Percentiles rank a stretch among this genome's conserved stretches.
phyloP scores from a whole-genome alignment of 2,113 vertebrate genomes.

The Hystrix cristata region DNA sequence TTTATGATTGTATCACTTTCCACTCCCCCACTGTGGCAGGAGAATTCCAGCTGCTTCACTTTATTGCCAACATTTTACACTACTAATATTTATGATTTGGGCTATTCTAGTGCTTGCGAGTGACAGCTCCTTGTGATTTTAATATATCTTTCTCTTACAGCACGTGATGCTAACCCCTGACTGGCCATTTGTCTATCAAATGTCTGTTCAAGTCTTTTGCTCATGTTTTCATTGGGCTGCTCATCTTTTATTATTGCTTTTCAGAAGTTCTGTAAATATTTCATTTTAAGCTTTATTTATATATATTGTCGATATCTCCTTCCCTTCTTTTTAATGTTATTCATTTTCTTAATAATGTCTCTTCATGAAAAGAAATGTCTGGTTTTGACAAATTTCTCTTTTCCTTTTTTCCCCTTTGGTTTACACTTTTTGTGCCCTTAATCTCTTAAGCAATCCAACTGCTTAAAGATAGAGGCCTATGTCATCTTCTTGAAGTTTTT shows the following conservation, averaged over 20 bases:
- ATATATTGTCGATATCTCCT: conserved; percentile 26
- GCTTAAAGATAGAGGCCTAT: not conserved
- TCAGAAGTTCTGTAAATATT: not conserved
- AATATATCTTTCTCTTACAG: conserved; percentile 19
- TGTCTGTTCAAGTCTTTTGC: conserved; percentile 30
- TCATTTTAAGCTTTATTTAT: conserved; percentile 9
- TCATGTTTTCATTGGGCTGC: not conserved
- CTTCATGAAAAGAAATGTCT: conserved; percentile 37
- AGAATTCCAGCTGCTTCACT: not conserved
- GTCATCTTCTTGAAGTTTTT: conserved; percentile 46
- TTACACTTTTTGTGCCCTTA: not conserved
- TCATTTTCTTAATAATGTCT: conserved; percentile 15
- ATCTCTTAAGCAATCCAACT: not conserved
- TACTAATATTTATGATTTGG: conserved; percentile 35
- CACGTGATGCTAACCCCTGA: not conserved
- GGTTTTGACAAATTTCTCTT: conserved; percentile 24
- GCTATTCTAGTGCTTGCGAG: not conserved
- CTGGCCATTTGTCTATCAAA: not conserved
- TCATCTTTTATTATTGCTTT: conserved; percentile 21
- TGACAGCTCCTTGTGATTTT: not conserved
- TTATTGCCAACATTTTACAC: not conserved
- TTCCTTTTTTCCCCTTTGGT: not conserved
- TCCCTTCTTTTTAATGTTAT: not conserved
- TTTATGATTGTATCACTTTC: not conserved
- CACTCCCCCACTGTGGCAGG: not conserved